phyloP scores from a whole-genome alignment of 1,140 invertebrate species.

The Delia radicum region DNA sequence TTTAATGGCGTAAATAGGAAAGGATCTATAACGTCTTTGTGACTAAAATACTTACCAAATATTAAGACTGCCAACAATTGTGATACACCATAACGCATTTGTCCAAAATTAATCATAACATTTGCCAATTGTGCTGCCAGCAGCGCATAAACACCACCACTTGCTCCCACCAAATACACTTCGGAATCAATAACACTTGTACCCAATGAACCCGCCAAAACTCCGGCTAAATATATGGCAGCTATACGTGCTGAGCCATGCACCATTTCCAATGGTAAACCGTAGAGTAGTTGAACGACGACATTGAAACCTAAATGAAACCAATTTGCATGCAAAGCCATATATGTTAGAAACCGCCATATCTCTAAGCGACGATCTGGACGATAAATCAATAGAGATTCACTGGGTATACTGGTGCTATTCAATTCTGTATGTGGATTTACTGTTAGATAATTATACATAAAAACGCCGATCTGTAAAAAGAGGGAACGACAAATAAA shows the following conservation, averaged over 20 bases:
- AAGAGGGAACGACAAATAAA: too few species aligned
- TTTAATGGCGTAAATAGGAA: slow-evolving; percentile 28
- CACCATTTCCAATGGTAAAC: slow-evolving; percentile 92
- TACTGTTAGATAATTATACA: slow-evolving; percentile 79
- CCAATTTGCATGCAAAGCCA: slow-evolving; percentile 95
- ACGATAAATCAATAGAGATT: slow-evolving; percentile 90
- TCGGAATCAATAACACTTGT: slow-evolving; percentile 91
- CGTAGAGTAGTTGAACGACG: slow-evolving; percentile 85
- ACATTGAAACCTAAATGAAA: slow-evolving; percentile 93
- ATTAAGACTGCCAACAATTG: slow-evolving; percentile 86
- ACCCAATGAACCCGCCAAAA: slow-evolving; percentile 87
- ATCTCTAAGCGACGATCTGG: slow-evolving; percentile 87
- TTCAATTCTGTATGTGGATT: slow-evolving; percentile 74
- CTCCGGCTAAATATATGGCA: slow-evolving; percentile 89
- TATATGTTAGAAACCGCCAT: slow-evolving; percentile 93
- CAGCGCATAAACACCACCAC: slow-evolving; percentile 90
- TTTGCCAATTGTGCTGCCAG: slow-evolving; percentile 92
- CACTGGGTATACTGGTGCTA: slow-evolving; percentile 80
- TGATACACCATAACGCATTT: slow-evolving; percentile 91
- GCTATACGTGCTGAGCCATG: slow-evolving; percentile 86
- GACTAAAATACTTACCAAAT: slow-evolving; percentile 70
- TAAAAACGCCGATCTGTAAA: slow-evolving; percentile 85
- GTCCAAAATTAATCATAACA: slow-evolving; percentile 90
- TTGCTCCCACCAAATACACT: slow-evolving; percentile 90
- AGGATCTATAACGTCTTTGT: background rate